Percentiles rank a stretch among this genome's conserved stretches.
Evolutionary conservation across 2,888 invertebrate species (phyloP).

Genomic region (Laothoe populi): DNA sequence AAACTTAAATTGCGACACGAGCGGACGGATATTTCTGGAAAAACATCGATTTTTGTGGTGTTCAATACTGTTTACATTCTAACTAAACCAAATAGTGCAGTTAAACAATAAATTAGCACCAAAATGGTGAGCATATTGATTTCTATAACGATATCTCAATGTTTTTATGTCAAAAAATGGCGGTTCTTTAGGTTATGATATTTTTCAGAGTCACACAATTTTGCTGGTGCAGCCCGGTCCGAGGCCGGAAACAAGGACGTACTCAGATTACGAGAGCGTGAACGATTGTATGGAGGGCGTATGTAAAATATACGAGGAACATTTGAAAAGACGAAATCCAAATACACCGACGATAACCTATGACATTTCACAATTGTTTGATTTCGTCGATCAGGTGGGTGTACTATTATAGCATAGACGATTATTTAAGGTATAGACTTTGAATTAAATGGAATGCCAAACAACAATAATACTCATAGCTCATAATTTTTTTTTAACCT

Average conservation of each 20-base stretch:
- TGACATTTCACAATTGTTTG: slow-evolving; percentile 98
- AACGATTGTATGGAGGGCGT: slow-evolving; percentile 99
- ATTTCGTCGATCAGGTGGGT: slow-evolving; percentile 96
- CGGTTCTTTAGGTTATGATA: slow-evolving; percentile 61
- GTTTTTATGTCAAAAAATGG: slow-evolving; percentile 52
- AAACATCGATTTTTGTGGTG: slow-evolving; percentile 26
- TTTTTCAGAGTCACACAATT: slow-evolving; percentile 96
- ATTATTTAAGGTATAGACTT: no score
- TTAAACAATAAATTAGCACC: slow-evolving; percentile 8
- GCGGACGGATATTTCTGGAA: slow-evolving; percentile 36
- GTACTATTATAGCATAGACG: no score
- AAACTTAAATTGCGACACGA: slow-evolving; percentile 30
- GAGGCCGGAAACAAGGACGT: slow-evolving; percentile 98
- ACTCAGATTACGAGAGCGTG: slow-evolving; percentile 98
- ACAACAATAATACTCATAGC: no score
- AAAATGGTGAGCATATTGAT: slow-evolving; percentile 57
- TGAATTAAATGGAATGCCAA: no score
- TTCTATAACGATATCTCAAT: not conserved
- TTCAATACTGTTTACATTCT: not conserved
- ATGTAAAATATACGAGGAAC: slow-evolving; percentile 99
- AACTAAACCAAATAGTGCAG: not conserved
- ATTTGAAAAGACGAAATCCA: slow-evolving; percentile 97
- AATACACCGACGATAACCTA: slow-evolving; percentile 98
- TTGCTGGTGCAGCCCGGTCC: slow-evolving; percentile 96
- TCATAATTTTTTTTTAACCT: no score